Conservation (phyloP, 2,888 invertebrate genomes). For the Trissoscelio sp. region DNA sequence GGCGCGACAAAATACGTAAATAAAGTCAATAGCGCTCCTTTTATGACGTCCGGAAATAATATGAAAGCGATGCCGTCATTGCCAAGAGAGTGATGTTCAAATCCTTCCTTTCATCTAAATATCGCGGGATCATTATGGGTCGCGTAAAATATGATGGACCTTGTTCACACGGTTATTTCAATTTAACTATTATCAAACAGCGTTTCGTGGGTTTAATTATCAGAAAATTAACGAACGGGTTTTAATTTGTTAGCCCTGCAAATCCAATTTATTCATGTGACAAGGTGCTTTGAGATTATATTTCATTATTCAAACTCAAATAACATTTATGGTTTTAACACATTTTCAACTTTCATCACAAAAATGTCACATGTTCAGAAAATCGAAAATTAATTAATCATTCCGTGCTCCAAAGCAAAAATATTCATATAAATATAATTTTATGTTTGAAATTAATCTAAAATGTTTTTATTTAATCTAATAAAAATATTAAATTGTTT, state of each 20-base stretch:
- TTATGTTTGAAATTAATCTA: too few relatives aligned
- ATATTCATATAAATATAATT: too few relatives aligned
- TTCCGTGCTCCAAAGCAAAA: too few relatives aligned
- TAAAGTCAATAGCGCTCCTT: slow-evolving; percentile 31
- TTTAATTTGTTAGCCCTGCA: not conserved
- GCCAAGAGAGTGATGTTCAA: slow-evolving; percentile 8
- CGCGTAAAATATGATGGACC: slow-evolving; percentile 22
- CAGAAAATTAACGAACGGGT: slow-evolving; percentile 17
- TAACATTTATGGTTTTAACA: too few relatives aligned
- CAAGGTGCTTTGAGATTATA: too few relatives aligned
- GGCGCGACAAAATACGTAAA: slow-evolving; percentile 28
- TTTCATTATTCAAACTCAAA: too few relatives aligned
- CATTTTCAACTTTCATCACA: too few relatives aligned
- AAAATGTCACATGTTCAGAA: too few relatives aligned
- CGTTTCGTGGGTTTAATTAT: slow-evolving; percentile 20
- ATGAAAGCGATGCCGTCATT: slow-evolving; percentile 14
- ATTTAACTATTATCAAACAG: slow-evolving; percentile 27
- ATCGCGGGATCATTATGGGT: slow-evolving; percentile 31
- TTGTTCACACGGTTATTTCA: slow-evolving; percentile 38
- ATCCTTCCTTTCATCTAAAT: slow-evolving; percentile 36
- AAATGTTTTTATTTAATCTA: too few relatives aligned
- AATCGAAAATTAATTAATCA: too few relatives aligned
- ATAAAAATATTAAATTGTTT: too few relatives aligned
- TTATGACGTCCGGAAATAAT: slow-evolving; percentile 21
- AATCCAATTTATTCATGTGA: not conserved